A percentile compares a stretch with the other conserved stretches of the same genome.
These are phyloP conservation scores for Brachymystax lenok DNA, from an alignment of 2,797 vertebrate species.

Conservation along the genomic window DNA sequence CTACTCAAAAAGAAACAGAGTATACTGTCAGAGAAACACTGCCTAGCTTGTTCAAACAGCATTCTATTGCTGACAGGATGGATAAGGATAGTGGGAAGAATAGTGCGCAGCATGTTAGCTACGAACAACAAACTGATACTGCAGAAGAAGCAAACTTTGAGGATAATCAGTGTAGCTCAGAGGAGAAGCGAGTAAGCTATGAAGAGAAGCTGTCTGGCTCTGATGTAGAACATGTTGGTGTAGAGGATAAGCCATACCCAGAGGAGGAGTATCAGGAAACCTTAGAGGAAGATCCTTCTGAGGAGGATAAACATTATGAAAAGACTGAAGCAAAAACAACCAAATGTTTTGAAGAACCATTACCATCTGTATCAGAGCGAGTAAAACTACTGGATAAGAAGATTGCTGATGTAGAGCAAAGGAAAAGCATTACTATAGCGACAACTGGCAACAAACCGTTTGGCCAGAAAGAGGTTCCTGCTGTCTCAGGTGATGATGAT, in stretches of 20 bases:
- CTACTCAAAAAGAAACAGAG: not conserved
- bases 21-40: not conserved
- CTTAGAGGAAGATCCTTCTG: conserved; percentile 21
- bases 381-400: conserved; percentile 64
- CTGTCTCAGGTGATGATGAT: conserved; percentile 40
- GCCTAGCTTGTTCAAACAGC: not conserved
- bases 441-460: conserved; percentile 21
- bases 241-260: conserved; percentile 24
- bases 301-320: conserved; percentile 36
- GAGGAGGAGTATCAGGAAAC: conserved; percentile 32
- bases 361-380: conserved; percentile 61
- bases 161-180: conserved; percentile 33
- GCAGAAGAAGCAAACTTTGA: not conserved
- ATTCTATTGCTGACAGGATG: not conserved
- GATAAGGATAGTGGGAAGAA: not conserved
- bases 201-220: conserved; percentile 49
- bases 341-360: conserved; percentile 19
- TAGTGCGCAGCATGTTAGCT: conserved; percentile 22
- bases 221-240: conserved; percentile 44
- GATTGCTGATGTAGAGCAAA: conserved; percentile 48
- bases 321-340: conserved; percentile 19
- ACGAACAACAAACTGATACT: conserved; percentile 17
- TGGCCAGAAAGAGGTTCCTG: conserved; percentile 44
- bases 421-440: conserved; percentile 18
- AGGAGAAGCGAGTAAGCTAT: conserved; percentile 53